Conservation (phyloP, 2,113 vertebrate species). For the Marmota monax region DNA sequence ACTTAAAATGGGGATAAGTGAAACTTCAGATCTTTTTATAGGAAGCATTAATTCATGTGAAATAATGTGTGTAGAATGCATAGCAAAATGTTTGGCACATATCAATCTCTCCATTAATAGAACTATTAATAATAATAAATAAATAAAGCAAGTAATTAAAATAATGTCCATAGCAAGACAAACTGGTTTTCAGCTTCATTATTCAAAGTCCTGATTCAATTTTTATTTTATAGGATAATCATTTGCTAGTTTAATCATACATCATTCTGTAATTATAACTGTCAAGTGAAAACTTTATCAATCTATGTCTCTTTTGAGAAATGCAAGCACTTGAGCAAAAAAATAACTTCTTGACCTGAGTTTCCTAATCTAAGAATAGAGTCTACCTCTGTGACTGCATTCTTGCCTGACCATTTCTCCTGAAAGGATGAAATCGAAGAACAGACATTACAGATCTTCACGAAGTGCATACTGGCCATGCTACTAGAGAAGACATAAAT, state of each 20-base stretch:
- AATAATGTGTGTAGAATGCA: not conserved
- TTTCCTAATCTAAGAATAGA: slow-evolving; percentile 32
- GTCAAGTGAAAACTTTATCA: slow-evolving; percentile 65
- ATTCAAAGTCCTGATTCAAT: slow-evolving; percentile 72
- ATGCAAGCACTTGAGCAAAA: slow-evolving; percentile 60
- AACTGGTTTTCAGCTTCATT: slow-evolving; percentile 67
- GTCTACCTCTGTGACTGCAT: not conserved
- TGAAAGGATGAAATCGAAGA: slow-evolving; percentile 35
- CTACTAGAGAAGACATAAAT: slow-evolving; percentile 24
- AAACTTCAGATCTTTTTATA: slow-evolving; percentile 15
- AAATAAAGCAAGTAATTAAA: slow-evolving; percentile 73
- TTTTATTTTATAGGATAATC: slow-evolving; percentile 71
- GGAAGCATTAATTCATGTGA: slow-evolving; percentile 19
- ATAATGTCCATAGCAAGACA: slow-evolving; percentile 64
- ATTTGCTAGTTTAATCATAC: slow-evolving; percentile 66
- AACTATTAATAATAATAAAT: slow-evolving; percentile 67
- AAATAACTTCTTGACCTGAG: slow-evolving; percentile 25
- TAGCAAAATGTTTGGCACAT: slow-evolving; percentile 8
- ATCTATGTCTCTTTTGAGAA: slow-evolving; percentile 48
- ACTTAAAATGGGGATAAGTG: slow-evolving; percentile 11
- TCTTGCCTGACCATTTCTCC: not conserved
- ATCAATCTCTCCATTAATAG: slow-evolving; percentile 48
- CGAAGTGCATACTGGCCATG: not conserved
- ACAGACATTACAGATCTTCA: slow-evolving; percentile 1
- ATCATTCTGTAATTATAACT: slow-evolving; percentile 75